Base-by-base conservation (phyloP, 2,113 vertebrate genomes). In the Petaurus breviceps region DNA sequence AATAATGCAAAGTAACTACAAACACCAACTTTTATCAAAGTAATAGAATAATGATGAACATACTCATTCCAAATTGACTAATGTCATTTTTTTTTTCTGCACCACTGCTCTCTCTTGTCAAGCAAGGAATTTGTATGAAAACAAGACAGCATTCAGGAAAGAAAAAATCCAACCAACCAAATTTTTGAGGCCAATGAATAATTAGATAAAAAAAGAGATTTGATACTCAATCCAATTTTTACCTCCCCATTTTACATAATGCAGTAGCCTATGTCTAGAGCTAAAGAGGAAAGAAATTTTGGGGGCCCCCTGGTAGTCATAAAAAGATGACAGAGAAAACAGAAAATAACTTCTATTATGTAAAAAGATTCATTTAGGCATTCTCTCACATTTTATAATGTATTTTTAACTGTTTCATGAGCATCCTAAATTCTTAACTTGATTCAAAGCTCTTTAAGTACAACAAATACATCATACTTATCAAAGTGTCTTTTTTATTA, bases 1-100 rank as follows among this genome's bases (percentile, higher is more conserved):
- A 97, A 95, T 53, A 97, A 96, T 57, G 25, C 92, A 96, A 97
- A 95, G 89, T 90, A 94, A 95, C 52, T 57, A 54, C 61, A 91
- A 55, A 94, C 19, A 0, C 0, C 5, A 9, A 49, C 28, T 97
- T 96, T 96, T 97, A 91, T 68, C 46, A 68, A 25, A 26, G 51
- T 19, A 49, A 89, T 57, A 50, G 93, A 92, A 94, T 51, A 43
- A 11, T 95, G 93, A 94, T 96, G 50, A 95, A 94, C 22, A 89
- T 47, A 91, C 90, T 97, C 95, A 97, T 25, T 47, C 43, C 92
- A 90, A 97, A 92, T 14, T 96, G 28, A 91, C 26, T 89, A 94
- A 94, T 2, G 37, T 8, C 94, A 53, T 8, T 49, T 50, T 92
- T 96, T 96, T 61, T 8, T 90, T 96, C 68, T 95, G 6, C 91